Evolutionary conservation across 2,888 invertebrate species (phyloP).

Genomic region (Monopis laevigella): DNA sequence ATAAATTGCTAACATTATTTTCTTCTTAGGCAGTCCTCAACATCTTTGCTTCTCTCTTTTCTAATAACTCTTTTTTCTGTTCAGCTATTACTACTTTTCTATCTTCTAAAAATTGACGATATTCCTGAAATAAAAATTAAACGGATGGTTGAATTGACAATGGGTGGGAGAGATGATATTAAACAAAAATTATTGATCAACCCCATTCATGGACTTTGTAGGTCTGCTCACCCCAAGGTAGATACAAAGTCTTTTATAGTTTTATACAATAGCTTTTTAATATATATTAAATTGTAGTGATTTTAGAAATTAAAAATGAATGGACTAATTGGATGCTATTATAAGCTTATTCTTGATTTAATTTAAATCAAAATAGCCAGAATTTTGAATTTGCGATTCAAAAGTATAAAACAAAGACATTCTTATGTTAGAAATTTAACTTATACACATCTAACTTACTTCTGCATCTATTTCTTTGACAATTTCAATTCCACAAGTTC

Average conservation of each 20-base stretch:
- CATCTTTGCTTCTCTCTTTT: constrained; percentile 90
- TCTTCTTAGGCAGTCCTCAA: constrained; percentile 77
- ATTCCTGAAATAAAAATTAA: constrained; percentile 64
- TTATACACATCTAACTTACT: constrained; percentile 31
- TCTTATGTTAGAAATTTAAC: background rate
- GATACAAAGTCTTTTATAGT: no score
- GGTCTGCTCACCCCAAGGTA: no score
- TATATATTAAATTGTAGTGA: background rate
- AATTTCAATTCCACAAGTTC: constrained; percentile 85
- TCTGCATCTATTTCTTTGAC: constrained; percentile 78
- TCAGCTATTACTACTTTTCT: constrained; percentile 74
- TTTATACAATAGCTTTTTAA: background rate
- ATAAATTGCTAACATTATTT: no score
- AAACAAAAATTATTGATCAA: no score
- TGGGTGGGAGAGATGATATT: no score
- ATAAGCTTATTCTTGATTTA: background rate
- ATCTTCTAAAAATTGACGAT: constrained; percentile 82
- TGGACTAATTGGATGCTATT: background rate
- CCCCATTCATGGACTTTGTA: no score
- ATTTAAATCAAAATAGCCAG: constrained; percentile 8
- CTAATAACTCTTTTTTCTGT: constrained; percentile 80
- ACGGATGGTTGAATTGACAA: no score
- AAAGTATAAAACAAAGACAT: constrained; percentile 7
- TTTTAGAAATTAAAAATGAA: background rate
- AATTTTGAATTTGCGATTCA: background rate